phyloP scores from a whole-genome alignment of 2,888 invertebrate genomes.

The Nesidiocoris tenuis region DNA sequence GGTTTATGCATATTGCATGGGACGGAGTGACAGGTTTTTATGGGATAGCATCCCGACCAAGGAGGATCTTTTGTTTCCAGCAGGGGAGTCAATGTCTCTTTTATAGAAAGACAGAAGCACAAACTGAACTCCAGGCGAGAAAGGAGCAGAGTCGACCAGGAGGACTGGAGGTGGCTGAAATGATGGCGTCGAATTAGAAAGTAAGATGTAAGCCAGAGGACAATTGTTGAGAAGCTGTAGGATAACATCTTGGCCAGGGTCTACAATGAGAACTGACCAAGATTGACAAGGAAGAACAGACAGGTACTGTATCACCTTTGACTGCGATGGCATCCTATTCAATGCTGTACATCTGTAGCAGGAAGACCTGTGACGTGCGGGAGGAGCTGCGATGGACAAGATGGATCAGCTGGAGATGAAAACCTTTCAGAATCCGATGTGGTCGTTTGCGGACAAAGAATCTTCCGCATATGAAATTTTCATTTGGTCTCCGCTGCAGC shows the following conservation, averaged over 20 bases:
- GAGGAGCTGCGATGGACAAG: too few species aligned
- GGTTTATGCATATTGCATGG: not conserved
- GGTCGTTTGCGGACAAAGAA: too few species aligned
- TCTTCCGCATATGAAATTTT: too few species aligned
- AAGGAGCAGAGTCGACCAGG: not conserved
- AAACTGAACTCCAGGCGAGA: not conserved
- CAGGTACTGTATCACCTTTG: not conserved
- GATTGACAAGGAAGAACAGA: not conserved
- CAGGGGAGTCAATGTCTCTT: not conserved
- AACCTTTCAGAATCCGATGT: too few species aligned
- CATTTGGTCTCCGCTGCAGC: too few species aligned
- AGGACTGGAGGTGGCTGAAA: not conserved
- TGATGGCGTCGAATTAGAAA: not conserved
- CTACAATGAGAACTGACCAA: not conserved
- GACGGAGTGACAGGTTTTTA: not conserved
- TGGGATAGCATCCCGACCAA: not conserved
- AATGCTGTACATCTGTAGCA: too few species aligned
- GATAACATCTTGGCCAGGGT: not conserved
- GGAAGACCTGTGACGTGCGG: too few species aligned
- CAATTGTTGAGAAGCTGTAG: not conserved
- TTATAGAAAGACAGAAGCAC: not conserved
- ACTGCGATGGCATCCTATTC: too few species aligned
- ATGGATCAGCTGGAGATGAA: too few species aligned
- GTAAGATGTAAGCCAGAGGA: not conserved
- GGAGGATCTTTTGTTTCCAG: not conserved